Base-by-base conservation (phyloP, 1,140 invertebrate genomes). In the Trachymyrmex septentrionalis region DNA sequence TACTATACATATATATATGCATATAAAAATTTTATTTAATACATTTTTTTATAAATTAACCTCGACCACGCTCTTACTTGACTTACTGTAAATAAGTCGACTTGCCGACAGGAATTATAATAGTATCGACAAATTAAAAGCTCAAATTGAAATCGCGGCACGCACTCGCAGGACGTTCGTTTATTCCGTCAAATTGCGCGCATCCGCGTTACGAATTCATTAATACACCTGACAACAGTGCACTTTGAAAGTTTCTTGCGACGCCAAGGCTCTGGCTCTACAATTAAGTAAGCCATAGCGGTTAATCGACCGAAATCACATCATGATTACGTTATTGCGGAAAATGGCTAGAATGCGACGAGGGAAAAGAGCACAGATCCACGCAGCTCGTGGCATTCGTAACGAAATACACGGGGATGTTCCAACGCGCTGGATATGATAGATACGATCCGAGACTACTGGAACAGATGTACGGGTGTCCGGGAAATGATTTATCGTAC, bases 401-500 rank as follows among this genome's bases (percentile, higher is more conserved):
- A 71, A 55, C 78, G 64, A 81, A 59, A 19, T 24, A 14, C 64
- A 57, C 64, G 48, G 16, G 34, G 64, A 57, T 55, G 30, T 34
- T 67, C 67, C 75, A 64, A 24, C 44, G 44, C 44, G 44, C 5
- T 53, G 30, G 30, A 71, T 81, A 81, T 81, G 77, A 81, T 71
- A 81, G 77, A 81, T 89, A 86, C 21, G 84, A 89, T 86, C 77
- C 48, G 71, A 82, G 88, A 88, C 76, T 85, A 64, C 50, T 34
- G 88, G 57, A 86, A 88, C 88, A 88, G 88, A 89, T 88, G 87
- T 86, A 88, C 63, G 71, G 50, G 69, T 59, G 63, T 78, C 87
- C 76, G 88, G 75, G 59, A 88, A 82, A 71, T 86, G 84, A 89
- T 89, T 89, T 89, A 89, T 89, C 87, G 75, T 50, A 76, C 7